Evolutionary conservation across 1,140 invertebrate genomes (phyloP).

Genomic region (Sycophila sp.): DNA sequence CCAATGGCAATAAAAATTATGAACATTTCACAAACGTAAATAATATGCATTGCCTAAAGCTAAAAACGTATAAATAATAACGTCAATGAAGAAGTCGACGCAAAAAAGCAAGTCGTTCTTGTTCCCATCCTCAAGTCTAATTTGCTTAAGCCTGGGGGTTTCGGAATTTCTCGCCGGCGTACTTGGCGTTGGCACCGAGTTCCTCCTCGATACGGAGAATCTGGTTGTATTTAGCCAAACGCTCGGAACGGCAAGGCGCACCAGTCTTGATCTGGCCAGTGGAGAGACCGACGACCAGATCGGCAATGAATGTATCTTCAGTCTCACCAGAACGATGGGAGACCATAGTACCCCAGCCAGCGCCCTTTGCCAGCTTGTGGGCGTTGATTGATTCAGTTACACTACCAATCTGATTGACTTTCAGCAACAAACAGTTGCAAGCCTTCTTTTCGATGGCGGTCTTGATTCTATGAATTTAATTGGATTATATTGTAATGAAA

Average conservation of each 20-base stretch:
- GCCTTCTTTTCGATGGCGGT: constrained; percentile 97
- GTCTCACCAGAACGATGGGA: constrained; percentile 98
- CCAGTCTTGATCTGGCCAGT: constrained; percentile 99
- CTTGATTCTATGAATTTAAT: constrained; percentile 75
- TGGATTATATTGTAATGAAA: not conserved
- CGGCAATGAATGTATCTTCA: constrained; percentile 99
- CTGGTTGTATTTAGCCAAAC: constrained; percentile 99
- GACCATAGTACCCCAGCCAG: constrained; percentile 99
- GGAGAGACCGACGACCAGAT: constrained; percentile 95
- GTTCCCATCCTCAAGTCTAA: not conserved
- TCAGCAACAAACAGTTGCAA: constrained; percentile 96
- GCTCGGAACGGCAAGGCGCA: constrained; percentile 97
- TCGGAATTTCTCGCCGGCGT: constrained; percentile 95
- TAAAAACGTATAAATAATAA: constrained; percentile 5
- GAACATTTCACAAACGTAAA: constrained; percentile 22
- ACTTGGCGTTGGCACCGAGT: constrained; percentile 89
- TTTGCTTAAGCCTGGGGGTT: constrained; percentile 70
- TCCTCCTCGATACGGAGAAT: constrained; percentile 99
- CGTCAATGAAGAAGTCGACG: not conserved
- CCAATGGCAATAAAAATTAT: too few species aligned
- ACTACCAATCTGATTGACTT: constrained; percentile 98
- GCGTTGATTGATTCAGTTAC: constrained; percentile 98
- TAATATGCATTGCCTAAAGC: not conserved
- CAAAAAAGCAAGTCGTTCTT: not conserved
- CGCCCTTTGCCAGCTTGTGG: constrained; percentile 91